phyloP scores from a whole-genome alignment of 1,140 invertebrate species.

The Pogonomyrmex californicus region DNA sequence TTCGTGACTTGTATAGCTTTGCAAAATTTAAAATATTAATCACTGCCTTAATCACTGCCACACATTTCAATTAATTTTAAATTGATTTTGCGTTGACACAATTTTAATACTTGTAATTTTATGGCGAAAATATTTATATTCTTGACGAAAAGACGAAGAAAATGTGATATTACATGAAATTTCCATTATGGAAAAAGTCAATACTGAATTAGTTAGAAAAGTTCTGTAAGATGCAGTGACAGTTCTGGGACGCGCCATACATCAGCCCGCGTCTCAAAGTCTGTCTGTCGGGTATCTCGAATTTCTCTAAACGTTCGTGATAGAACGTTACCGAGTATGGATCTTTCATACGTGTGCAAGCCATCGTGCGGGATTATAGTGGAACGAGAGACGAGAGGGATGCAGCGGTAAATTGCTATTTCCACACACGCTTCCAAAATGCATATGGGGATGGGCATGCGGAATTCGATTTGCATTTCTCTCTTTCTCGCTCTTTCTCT shows the following conservation, averaged over 20 bases:
- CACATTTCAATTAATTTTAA: neutral
- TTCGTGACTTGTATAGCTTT: neutral
- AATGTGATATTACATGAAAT: neutral
- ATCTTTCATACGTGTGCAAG: constrained; percentile 17
- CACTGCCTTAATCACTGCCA: neutral
- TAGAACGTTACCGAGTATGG: constrained; percentile 28
- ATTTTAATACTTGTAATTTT: neutral
- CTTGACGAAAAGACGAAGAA: neutral
- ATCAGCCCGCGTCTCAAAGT: constrained; percentile 2
- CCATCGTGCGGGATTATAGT: constrained; percentile 8
- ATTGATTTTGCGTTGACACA: too few species aligned
- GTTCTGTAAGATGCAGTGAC: neutral
- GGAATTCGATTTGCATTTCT: constrained; percentile 51
- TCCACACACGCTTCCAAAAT: constrained; percentile 39
- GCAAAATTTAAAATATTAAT: constrained; percentile 6
- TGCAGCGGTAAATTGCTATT: constrained; percentile 32
- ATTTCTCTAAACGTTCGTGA: constrained; percentile 41
- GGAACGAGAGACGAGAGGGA: constrained; percentile 2
- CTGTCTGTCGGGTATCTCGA: constrained; percentile 8
- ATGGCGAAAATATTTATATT: neutral
- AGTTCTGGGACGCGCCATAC: constrained; percentile 12
- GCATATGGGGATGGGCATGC: constrained; percentile 38
- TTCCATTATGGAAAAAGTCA: neutral
- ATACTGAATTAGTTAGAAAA: constrained; percentile 23
- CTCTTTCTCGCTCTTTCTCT: constrained; percentile 14